Evolutionary conservation across 2,888 invertebrate genomes (phyloP), one percentile per base, ranked within the genome.

Genomic region (Agriopis aurantiaria): DNA sequence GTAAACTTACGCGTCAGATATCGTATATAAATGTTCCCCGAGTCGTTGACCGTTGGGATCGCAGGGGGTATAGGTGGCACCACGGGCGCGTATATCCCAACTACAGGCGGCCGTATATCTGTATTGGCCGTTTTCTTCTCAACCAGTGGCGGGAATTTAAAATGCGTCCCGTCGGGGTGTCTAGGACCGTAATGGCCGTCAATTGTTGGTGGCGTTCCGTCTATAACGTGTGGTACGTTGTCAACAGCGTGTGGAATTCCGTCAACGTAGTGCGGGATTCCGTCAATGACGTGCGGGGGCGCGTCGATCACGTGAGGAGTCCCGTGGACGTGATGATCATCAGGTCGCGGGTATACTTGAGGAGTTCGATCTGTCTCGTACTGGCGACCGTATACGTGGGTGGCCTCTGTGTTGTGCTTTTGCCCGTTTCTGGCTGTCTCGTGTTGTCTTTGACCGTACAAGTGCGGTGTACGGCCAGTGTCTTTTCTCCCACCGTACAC

Each of bases 1-100:
- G 43, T 68, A 71, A 80, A 93, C 93, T 94, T 91, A 94, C 93
- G 93, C 90, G 93, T 93, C 57, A 94, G 81, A 78, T 93, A 94
- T 80, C 88, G 87, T 83, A 94, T 94, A 86, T 86, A 92, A 80
- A 90, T 83, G 76, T 85, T 88, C 65, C 81, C 82, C 65, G 88
- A 83, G 60, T 90, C 88, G 86, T 92, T 91, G 76, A 88, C 84
- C 7, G 86, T 82, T 40, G 89, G 90, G 75, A 87, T 77, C 43
- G 83, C 85, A 48, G 85, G 81, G 41, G 86, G 81, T 59, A 80
- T 68, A 11, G 71, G 75, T 69, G 82, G 80, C 8, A 82, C 81
- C 4, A 80, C 80, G 5, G 79, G 80, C 8, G 83, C 78, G 71
- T 75, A 77, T 12, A 73, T 67, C 17, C 89, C 87, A 62, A 90